Base-by-base conservation (phyloP, 1,140 invertebrate species). In the Apis dorsata region DNA sequence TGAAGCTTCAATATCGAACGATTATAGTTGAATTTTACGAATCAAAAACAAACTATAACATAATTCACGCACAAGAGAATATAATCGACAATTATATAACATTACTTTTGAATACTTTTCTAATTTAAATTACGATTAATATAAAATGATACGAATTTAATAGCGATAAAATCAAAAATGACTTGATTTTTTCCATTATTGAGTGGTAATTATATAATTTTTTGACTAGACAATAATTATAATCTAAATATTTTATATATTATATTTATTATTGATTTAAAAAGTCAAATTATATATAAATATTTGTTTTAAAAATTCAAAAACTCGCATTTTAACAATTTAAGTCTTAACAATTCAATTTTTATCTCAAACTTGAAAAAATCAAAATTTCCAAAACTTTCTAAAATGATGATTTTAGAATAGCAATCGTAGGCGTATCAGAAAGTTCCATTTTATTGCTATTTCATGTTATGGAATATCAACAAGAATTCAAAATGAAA, bases 21-120 rank as follows among this genome's bases (percentile, higher is more conserved):
- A 84, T 76, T 72, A 51, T 85, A 86, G 65, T 21, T 76, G 53
- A 49, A 66, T 70, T 83, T 74, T 83, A 70, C 63, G 55, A 55
- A 12, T 74, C 51, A 66, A 85, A 57, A 28, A 63, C 10, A 2
- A 11, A 63, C 44, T 51, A 66, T 44, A 8, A 76, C 17, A 28
- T 62, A 19, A 11, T 83, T 82, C 63, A 8, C 34, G 76, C 53
- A 21, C 15, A 19, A 28, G 17, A 53, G 73, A 24, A 69, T 73
- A 84, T 79, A 51, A 19, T 1, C 17, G 44, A 81, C 28, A 34
- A 34, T 34, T 34, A 34, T 34, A 34, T 57, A n/a, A 13, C 19
- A 44, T 60, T 28, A 51, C 17, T n/a, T 71, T 28, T 3, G 28
- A 68, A 15, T 60, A 9, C 19, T 62, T 62, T 79, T 85, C 62